Evolutionary conservation across 2,797 vertebrate genomes (phyloP), one percentile per base, ranked within the genome.

Genomic region (Gymnothorax reevesii): DNA sequence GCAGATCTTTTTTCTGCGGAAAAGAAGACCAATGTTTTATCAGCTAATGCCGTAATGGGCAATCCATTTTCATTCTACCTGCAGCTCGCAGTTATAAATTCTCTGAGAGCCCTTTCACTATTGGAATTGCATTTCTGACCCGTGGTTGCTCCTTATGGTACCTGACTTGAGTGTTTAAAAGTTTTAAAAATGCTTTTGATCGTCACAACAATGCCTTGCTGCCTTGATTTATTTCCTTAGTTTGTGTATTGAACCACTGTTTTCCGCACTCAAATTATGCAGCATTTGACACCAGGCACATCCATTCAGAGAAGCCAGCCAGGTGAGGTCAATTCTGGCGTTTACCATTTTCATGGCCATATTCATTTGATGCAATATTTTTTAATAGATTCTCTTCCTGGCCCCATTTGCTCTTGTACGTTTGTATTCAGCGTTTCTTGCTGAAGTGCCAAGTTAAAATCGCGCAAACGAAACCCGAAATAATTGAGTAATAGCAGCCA

Each of bases 1-100:
- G 69, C 71, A 77, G 86, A 75, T 57, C 54, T 64, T 69, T 42
- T 83, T 71, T 25, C 64, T 71, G 69, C 27, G 52, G 3, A 60
- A 52, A 75, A 60, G 55, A 20, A 73, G 25, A 69, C 64, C 86
- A 71, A 75, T 83, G 55, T 52, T 57, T 33, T 75, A 62, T 8
- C 27, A 59, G 54, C 64, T 4, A 20, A 52, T 83, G 22, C 69
- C 64, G 27, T 83, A 55, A 83, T 33, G 69, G 59, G 77, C 15
- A 49, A 82, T 83, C 17, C 15, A 77, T 77, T 52, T 49, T 77
- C 77, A 55, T 80, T 42, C 25, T 52, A 49, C 33, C 13, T 52
- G 73, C 42, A 80, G 49, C 9, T n/a, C 77, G 33, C 33, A 2
- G 33, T 42, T 54, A 52, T 80, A 80, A n/a, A 55, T 69, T 69